Base-by-base conservation (phyloP, 2,888 invertebrate species). In the Acronicta leporina region DNA sequence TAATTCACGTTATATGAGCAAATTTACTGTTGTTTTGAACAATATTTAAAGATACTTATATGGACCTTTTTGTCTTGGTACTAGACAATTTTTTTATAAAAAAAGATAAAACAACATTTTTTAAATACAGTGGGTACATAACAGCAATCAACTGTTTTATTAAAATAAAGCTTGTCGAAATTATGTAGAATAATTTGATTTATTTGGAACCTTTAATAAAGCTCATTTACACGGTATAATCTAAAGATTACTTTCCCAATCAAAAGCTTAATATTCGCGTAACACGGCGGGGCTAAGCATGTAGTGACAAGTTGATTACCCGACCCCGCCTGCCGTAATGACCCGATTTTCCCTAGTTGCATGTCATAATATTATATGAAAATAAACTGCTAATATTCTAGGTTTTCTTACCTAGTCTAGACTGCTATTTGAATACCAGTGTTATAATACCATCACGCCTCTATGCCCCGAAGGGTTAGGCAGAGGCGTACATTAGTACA, bases 251-350 rank as follows among this genome's bases (percentile, higher is more conserved):
- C 3, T 6, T 42, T 9, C 7, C 35, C 40, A 47, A 58, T 58
- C 35, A 44, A 40, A 57, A 53, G 14, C 35, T 46, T 44, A 38
- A 41, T 48, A 16, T 44, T 35, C 27, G 25, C n/a, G 5, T 16
- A 42, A 30, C 40, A 33, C 51, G 48, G 33, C 10, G 42, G 40
- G 27, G 43, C 47, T 64, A 68, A 72, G 54, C 33, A 60, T 49
- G 54, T 64, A 68, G 47, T 72, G 73, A 73, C 62, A 68, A 55
- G 75, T 60, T 75, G 64, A 73, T 75, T 64, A 59, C 56, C 46
- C 44, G 9, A 50, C 57, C 51, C 61, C 53, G 41, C 55, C 58
- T 14, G 33, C 43, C 16, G 33, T 65, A 68, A 71, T 62, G 52
- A 65, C 68, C 60, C 45, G n/a, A 58, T 65, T 75, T 63, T 44